Evolutionary conservation across 1,140 invertebrate genomes (phyloP).

Genomic region (Halesus radiatus): DNA sequence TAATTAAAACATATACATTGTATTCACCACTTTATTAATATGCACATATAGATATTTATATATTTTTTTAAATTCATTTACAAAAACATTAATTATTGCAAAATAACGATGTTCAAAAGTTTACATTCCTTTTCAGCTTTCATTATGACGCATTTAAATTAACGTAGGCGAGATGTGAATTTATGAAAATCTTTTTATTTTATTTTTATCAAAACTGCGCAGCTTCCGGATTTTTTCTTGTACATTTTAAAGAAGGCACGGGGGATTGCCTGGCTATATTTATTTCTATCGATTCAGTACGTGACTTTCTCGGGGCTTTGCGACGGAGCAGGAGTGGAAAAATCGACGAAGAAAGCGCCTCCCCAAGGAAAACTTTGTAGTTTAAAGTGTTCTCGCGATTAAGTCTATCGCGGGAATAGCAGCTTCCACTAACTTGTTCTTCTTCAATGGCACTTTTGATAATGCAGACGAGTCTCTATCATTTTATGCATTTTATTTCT

Average conservation of each 20-base stretch:
- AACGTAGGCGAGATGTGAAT: neutral
- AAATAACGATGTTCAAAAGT: constrained; percentile 6
- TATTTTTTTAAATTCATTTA: no score
- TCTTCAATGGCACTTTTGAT: constrained; percentile 14
- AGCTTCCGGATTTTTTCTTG: constrained; percentile 15
- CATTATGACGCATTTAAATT: constrained; percentile 19
- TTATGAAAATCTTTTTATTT: constrained; percentile 31
- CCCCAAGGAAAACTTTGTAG: neutral
- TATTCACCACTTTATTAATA: no score
- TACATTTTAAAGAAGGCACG: neutral
- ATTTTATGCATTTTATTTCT: constrained; percentile 18
- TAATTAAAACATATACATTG: no score
- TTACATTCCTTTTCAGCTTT: constrained; percentile 6
- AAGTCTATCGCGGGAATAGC: constrained; percentile 19
- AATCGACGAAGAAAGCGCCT: constrained; percentile 2
- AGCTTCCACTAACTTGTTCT: neutral
- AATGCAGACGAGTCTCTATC: constrained; percentile 17
- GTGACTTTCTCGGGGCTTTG: constrained; percentile 49
- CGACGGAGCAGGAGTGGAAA: neutral
- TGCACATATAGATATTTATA: no score
- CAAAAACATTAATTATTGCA: no score
- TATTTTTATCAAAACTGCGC: constrained; percentile 24
- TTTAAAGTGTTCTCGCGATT: constrained; percentile 3
- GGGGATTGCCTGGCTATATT: constrained; percentile 28
- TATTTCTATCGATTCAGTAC: constrained; percentile 49